phyloP scores from a whole-genome alignment of 35 echinoderm and acorn worm species.

The Eucidaris tribuloides region DNA sequence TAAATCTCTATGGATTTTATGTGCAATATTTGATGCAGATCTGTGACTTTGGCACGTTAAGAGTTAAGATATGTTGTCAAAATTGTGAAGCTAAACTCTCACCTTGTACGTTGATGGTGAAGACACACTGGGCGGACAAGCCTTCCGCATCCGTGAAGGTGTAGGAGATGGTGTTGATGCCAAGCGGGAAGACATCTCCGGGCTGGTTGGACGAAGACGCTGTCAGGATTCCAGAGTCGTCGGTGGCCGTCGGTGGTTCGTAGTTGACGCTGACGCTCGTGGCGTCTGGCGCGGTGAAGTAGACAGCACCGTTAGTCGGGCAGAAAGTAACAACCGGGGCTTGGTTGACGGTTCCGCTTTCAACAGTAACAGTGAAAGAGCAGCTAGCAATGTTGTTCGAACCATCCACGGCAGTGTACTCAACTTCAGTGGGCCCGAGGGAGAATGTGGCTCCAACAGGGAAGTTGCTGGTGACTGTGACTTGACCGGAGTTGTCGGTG shows the following conservation, averaged over 20 bases:
- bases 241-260: background rate
- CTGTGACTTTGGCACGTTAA: no score
- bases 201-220: background rate
- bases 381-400: constrained; percentile 50
- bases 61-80: no score
- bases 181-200: background rate
- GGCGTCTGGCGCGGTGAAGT: background rate
- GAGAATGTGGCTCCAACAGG: constrained; percentile 38
- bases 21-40: no score
- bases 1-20: no score
- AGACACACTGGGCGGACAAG: background rate
- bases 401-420: constrained; percentile 29
- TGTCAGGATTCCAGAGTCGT: background rate
- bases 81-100: no score
- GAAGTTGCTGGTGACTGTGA: background rate
- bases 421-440: constrained; percentile 42
- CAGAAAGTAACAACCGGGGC: constrained; percentile 9
- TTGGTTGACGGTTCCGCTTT: background rate
- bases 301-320: background rate
- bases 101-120: constrained; percentile 6
- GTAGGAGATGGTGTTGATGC: background rate
- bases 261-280: background rate
- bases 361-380: constrained; percentile 44
- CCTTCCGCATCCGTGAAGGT: constrained; percentile 5
- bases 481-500: constrained; percentile 56